These are phyloP conservation scores for Charina bottae DNA, from an alignment of 2,113 vertebrate genomes.

Conservation along the genomic window DNA sequence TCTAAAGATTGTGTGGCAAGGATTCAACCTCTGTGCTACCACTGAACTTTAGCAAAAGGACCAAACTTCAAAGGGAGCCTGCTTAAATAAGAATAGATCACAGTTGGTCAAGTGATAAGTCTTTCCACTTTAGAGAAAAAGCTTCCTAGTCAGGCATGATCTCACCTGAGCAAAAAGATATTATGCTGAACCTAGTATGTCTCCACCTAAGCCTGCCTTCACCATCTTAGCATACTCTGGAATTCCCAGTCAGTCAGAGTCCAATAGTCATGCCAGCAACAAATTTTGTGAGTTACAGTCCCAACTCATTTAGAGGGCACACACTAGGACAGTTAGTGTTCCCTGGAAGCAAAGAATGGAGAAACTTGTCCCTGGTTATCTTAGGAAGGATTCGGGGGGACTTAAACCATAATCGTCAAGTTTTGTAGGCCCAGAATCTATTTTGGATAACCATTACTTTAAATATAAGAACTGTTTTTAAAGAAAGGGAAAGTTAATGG, in stretches of 20 bases:
- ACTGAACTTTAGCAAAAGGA: neutral
- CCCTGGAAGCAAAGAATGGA: neutral
- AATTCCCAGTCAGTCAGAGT: neutral
- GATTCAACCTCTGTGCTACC: neutral
- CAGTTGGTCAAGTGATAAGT: neutral
- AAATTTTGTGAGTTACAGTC: neutral
- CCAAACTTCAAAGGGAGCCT: neutral
- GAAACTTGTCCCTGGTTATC: neutral
- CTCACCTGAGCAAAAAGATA: neutral
- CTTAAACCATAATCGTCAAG: neutral
- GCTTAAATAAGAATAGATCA: neutral
- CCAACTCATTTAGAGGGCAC: too few species aligned
- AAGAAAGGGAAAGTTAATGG: neutral
- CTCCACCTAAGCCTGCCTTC: neutral
- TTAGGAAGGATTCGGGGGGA: neutral
- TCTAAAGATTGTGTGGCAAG: neutral
- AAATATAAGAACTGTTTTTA: neutral
- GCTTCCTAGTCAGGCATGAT: neutral
- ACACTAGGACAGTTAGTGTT: neutral
- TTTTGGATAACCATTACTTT: neutral
- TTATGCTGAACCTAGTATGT: neutral
- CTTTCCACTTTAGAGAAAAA: neutral
- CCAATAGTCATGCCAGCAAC: neutral
- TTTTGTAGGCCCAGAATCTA: neutral
- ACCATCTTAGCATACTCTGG: neutral